These are phyloP conservation scores for Cromileptes altivelis DNA, from an alignment of 2,113 vertebrate genomes.

Conservation along the genomic window DNA sequence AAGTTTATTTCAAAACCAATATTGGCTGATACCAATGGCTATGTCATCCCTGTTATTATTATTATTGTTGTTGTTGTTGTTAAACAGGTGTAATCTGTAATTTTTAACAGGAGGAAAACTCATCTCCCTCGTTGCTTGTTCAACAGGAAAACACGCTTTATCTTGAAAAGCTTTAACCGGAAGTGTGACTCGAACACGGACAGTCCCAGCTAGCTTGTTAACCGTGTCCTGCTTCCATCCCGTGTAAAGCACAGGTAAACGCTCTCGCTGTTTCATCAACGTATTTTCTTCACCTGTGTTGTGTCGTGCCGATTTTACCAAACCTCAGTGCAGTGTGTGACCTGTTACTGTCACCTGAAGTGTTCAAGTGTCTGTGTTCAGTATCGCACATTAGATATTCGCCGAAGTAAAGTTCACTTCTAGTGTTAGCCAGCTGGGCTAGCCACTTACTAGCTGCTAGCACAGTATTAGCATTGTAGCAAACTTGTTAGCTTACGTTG, in stretches of 20 bases:
- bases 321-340: neutral
- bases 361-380: neutral
- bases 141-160: slow-evolving; percentile 6
- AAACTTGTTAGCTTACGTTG: neutral
- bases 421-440: slow-evolving; percentile 33
- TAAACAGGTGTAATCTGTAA: too few relatives aligned
- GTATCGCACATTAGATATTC: neutral
- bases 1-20: too few relatives aligned
- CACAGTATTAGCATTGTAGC: slow-evolving; percentile 57
- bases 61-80: neutral
- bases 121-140: too few relatives aligned
- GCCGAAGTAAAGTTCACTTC: slow-evolving; percentile 63
- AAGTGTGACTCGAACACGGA: neutral
- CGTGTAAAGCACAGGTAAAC: slow-evolving; percentile 65
- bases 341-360: neutral
- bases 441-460: slow-evolving; percentile 48
- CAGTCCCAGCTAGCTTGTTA: neutral
- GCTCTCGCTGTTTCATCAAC: neutral
- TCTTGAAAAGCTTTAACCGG: slow-evolving; percentile 47
- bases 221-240: neutral
- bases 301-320: neutral
- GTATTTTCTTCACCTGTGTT: neutral
- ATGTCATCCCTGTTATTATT: neutral
- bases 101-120: neutral
- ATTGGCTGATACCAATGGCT: too few relatives aligned